Evolutionary conservation across 2,888 invertebrate species (phyloP).

Genomic region (Drosophila formosana): DNA sequence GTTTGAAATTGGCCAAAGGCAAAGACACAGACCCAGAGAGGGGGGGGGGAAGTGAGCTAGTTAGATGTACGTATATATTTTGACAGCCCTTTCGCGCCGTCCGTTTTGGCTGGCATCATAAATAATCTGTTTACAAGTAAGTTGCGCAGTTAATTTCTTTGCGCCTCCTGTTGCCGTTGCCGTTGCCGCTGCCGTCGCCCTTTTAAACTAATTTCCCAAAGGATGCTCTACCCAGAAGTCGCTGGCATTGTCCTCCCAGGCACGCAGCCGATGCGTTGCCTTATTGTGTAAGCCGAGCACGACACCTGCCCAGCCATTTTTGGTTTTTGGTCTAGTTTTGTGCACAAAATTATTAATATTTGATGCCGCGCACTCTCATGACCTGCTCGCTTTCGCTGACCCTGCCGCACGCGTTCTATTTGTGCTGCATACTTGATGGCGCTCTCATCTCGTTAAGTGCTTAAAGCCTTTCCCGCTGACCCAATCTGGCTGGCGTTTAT

Average conservation of each 20-base stretch:
- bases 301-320: conserved; percentile 71
- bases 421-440: conserved; percentile 74
- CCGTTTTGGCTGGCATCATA: conserved; percentile 62
- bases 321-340: conserved; percentile 65
- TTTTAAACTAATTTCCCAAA: conserved; percentile 78
- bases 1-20: conserved; percentile 60
- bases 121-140: conserved; percentile 80
- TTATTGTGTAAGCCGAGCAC: conserved; percentile 76
- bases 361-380: conserved; percentile 47
- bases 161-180: conserved; percentile 29
- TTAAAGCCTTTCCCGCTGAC: conserved; percentile 66
- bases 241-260: conserved; percentile 51
- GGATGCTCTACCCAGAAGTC: conserved; percentile 50
- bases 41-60: neutral
- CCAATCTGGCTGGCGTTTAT: conserved; percentile 68
- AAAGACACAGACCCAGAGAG: neutral
- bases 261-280: conserved; percentile 70
- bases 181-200: conserved; percentile 49
- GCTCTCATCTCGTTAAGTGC: conserved; percentile 78
- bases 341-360: conserved; percentile 75
- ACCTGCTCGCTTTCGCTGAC: conserved; percentile 9
- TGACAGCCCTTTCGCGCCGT: conserved; percentile 37
- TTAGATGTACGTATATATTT: conserved; percentile 6
- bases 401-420: conserved; percentile 32
- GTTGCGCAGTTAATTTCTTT: conserved; percentile 76